phyloP scores from a whole-genome alignment of 2,888 invertebrate species.

The Hyles lineata region DNA sequence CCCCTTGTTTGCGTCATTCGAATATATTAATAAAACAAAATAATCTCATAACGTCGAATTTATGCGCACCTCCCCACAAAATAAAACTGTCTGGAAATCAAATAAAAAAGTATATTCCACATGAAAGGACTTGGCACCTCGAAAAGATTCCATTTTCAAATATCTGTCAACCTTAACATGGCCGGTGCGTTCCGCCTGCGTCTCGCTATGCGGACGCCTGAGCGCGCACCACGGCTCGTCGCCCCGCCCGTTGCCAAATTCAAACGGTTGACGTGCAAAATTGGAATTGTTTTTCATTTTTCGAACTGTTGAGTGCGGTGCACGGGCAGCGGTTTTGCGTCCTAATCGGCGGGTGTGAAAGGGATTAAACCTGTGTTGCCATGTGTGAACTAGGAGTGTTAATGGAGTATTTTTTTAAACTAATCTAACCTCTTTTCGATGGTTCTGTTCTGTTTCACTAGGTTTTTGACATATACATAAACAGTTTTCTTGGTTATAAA shows the following conservation, averaged over 20 bases:
- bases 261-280: conserved; percentile 80
- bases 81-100: conserved; percentile 16
- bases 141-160: conserved; percentile 41
- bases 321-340: conserved; percentile 68
- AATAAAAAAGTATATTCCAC: conserved; percentile 20
- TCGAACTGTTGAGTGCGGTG: conserved; percentile 66
- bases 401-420: conserved; percentile 11
- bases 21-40: too few relatives aligned
- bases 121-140: conserved; percentile 34
- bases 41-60: neutral
- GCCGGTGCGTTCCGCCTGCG: conserved; percentile 56
- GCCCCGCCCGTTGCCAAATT: conserved; percentile 66
- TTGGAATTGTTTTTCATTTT: conserved; percentile 82
- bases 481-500: too few relatives aligned
- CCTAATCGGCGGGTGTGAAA: conserved; percentile 48
- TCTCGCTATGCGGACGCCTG: conserved; percentile 56
- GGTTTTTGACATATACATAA: neutral
- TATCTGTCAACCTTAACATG: conserved; percentile 50
- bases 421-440: neutral
- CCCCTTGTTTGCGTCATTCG: too few relatives aligned
- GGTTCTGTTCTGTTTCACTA: neutral
- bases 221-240: conserved; percentile 56
- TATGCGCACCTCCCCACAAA: neutral
- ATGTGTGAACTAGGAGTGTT: conserved; percentile 29
- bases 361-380: conserved; percentile 45